Conservation (phyloP, 2,888 invertebrate genomes). For the Agrypnus murinus region DNA sequence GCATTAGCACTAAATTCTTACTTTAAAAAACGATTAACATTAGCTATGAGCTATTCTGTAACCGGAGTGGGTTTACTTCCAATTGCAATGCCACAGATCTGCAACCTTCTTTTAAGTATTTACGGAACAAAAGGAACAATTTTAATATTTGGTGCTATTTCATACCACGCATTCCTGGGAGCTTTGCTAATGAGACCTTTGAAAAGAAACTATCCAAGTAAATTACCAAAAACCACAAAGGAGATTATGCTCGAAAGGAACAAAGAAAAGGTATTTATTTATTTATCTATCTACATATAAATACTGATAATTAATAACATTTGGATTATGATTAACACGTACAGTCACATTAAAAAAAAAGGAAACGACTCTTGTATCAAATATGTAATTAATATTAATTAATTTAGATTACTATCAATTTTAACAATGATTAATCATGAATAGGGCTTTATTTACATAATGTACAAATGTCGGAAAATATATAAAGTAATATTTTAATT, state of each 20-base stretch:
- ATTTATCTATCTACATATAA: no score
- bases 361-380: no score
- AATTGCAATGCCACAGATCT: slow-evolving; percentile 72
- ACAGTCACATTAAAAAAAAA: no score
- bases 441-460: no score
- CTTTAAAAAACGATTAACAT: slow-evolving; percentile 71
- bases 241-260: not conserved
- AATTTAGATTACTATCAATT: no score
- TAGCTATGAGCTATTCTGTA: slow-evolving; percentile 72
- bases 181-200: slow-evolving; percentile 71
- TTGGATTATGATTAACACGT: no score
- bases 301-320: no score
- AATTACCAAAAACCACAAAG: not conserved
- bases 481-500: no score
- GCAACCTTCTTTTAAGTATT: slow-evolving; percentile 67
- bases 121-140: slow-evolving; percentile 71
- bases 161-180: slow-evolving; percentile 71
- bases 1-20: slow-evolving; percentile 72
- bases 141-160: slow-evolving; percentile 71
- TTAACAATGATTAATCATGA: no score
- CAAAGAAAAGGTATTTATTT: slow-evolving; percentile 24
- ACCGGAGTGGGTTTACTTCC: slow-evolving; percentile 72
- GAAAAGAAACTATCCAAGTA: not conserved
- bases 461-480: no score
- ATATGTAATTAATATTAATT: no score